Conservation (phyloP, 2,888 invertebrate species). For the Scrobipalpa costella region DNA sequence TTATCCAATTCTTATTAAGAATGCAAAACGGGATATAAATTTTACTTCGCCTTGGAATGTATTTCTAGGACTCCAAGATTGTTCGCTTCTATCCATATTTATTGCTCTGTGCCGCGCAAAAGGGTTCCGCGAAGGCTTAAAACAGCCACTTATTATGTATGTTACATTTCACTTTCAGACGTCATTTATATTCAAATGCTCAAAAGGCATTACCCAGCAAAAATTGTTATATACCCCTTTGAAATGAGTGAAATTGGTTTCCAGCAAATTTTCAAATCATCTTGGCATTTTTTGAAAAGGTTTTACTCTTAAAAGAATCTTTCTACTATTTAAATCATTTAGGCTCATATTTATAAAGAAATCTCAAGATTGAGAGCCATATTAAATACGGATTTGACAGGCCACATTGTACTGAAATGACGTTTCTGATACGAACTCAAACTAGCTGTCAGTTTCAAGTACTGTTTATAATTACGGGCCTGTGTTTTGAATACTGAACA, state of each 20-base stretch:
- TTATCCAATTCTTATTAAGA: neutral
- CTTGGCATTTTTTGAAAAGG: constrained; percentile 41
- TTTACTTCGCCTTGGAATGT: neutral
- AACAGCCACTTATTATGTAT: constrained; percentile 82
- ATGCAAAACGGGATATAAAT: constrained; percentile 10
- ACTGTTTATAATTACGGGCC: too few species aligned
- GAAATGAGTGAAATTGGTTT: constrained; percentile 72
- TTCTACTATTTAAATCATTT: constrained; percentile 23
- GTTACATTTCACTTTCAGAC: constrained; percentile 82
- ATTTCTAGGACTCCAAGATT: neutral
- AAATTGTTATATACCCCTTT: constrained; percentile 78
- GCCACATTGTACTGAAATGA: too few species aligned
- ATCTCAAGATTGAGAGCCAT: too few species aligned
- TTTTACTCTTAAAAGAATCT: constrained; percentile 24
- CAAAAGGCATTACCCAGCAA: constrained; percentile 79
- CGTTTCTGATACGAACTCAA: too few species aligned
- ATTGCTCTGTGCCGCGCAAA: constrained; percentile 71
- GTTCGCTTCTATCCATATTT: constrained; percentile 9
- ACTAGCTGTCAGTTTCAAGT: too few species aligned
- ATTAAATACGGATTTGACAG: too few species aligned
- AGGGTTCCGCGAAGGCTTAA: constrained; percentile 79
- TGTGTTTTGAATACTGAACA: neutral
- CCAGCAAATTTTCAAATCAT: constrained; percentile 29
- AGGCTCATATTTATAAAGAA: too few species aligned
- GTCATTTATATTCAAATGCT: constrained; percentile 82